Evolutionary conservation across 1,140 invertebrate genomes (phyloP), one percentile per base, ranked within the genome.

Genomic region (Battus philenor): DNA sequence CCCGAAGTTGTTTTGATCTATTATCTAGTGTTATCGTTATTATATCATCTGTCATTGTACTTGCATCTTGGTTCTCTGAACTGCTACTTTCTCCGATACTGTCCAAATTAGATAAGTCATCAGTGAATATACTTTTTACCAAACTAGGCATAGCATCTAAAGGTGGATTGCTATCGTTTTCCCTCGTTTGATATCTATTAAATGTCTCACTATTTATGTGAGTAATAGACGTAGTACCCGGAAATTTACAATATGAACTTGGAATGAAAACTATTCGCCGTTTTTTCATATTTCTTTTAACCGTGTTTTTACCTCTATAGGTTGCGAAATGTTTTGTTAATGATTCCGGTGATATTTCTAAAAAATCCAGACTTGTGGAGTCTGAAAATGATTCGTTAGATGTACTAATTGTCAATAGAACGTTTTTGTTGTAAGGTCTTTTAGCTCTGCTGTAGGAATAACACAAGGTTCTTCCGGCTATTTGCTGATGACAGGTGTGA

Each of bases 281-380:
- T 24, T 47, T 58, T 32, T 43, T 60, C 30, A 12, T 33, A 2
- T 24, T 48, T 34, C 2, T 34, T 31, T 32, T 54, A 6, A 33
- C 26, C n/a, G 15, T 50, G 24, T 47, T 48, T 36, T 39, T 13
- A 30, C 12, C 26, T 32, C 43, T 18, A n/a, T 63, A 66, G 22
- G 53, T 66, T 1, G 45, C 59, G 34, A 56, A 66, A 10, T 49
- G 43, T 47, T 65, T 70, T 18, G 54, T 63, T 4, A 74, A 50
- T 4, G 60, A 66, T 44, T 61, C 64, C 12, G 65, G 68, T 13
- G 66, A 68, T 15, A 73, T 49, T 11, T 47, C 57, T 17, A 71
- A 44, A 41, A 78, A 49, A 56, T 77, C 59, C 17, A 67, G 59
- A 47, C 49, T 67, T 3, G 73, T 67, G 9, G 58, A 50, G 27